These are phyloP conservation scores for Zaprionus gabonicus DNA, from an alignment of 1,140 invertebrate genomes.

Conservation along the genomic window DNA sequence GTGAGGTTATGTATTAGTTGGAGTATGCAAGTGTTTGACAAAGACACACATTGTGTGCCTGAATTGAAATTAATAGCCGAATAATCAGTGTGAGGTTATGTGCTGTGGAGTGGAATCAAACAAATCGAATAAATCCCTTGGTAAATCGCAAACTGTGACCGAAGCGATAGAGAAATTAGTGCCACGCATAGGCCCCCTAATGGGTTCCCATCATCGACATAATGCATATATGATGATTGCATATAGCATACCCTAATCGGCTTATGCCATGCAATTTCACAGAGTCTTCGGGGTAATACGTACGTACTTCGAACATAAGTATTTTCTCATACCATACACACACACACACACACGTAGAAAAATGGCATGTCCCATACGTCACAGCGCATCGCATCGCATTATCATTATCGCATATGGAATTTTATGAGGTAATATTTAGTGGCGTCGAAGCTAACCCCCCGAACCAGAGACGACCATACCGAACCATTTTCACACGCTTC, in stretches of 20 bases:
- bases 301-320: not conserved
- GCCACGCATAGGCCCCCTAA: not conserved
- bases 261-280: constrained; percentile 24
- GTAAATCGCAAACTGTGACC: not conserved
- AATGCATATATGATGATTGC: constrained; percentile 12
- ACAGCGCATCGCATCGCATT: constrained; percentile 44
- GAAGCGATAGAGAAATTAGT: constrained; percentile 2
- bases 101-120: not conserved
- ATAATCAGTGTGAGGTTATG: constrained; percentile 9
- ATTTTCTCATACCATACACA: constrained; percentile 7
- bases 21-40: not conserved
- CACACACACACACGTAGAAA: not conserved
- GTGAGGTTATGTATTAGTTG: constrained; percentile 4
- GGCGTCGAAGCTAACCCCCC: not conserved
- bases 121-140: not conserved
- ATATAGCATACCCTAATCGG: constrained; percentile 15
- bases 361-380: constrained; percentile 47
- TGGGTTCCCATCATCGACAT: constrained; percentile 9
- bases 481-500: constrained; percentile 44
- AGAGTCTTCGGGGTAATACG: not conserved
- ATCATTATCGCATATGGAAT: constrained; percentile 50
- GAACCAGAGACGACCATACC: not conserved
- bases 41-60: not conserved
- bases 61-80: not conserved
- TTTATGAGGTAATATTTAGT: constrained; percentile 45